Evolutionary conservation across 2,113 vertebrate genomes (phyloP), one percentile per base, ranked within the genome.

Genomic region (Phrynosoma blainvillii): DNA sequence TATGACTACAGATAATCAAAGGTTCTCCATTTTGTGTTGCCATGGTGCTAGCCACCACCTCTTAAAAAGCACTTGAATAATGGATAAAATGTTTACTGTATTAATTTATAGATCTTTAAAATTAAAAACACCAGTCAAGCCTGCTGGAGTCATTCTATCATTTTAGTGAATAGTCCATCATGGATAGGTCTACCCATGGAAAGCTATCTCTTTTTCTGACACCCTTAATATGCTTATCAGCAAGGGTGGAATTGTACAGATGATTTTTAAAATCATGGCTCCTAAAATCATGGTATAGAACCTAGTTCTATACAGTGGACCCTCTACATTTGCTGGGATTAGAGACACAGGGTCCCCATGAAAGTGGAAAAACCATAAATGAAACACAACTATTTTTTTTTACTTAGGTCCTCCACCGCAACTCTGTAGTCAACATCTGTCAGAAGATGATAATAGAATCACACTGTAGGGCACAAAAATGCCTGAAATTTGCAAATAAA

Each of bases 61-160:
- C 89, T 85, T 89, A 68, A 88, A 68, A 93, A 94, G 93, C 92
- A 93, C 91, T 94, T 91, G 88, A 84, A 47, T 42, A 65, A 88
- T 86, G 1, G 13, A 59, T 86, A 73, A 81, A 27, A 84, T 83
- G 86, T 93, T 91, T 93, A 92, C 88, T 75, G 0, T 70, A 70
- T 90, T 14, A 74, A 76, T 91, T 92, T 30, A 30, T 54, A 59
- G 10, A 2, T 23, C 52, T 77, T 66, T 66, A 13, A n/a, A 20
- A 47, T 52, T 70, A 42, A 3, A 83, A 84, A 84, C 11, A 54
- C 70, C 75, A 2, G 0, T 47, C 82, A 75, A 77, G 6, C 66
- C 87, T 1, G 0, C 79, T 87, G 84, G 79, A 54, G 74, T 93
- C 42, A 83, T 52, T 66, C 14, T 65, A 65, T 30, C 59, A 66